Evolutionary conservation across 2,113 vertebrate genomes (phyloP).

Genomic region (Bambusicola thoracicus): DNA sequence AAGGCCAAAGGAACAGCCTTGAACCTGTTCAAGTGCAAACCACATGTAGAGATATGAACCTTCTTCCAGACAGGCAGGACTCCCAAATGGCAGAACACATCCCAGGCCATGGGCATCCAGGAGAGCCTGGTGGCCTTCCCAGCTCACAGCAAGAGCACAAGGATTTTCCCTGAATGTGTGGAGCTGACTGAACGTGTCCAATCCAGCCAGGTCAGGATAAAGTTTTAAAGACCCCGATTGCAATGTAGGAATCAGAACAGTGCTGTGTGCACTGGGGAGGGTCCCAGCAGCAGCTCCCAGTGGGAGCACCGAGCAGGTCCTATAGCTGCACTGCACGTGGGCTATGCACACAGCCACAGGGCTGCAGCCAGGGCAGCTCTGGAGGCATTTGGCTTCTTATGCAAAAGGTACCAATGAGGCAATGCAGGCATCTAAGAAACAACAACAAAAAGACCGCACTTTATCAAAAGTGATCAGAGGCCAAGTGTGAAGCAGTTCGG

Average conservation of each 20-base stretch:
- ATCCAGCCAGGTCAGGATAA: neutral
- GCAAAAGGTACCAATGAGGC: neutral
- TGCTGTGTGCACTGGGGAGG: neutral
- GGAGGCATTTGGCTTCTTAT: neutral
- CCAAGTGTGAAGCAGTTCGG: neutral
- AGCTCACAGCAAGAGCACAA: neutral
- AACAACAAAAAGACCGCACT: neutral
- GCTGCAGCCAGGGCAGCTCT: neutral
- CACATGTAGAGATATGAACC: rapidly evolving
- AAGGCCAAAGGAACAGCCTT: neutral
- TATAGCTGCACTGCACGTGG: neutral
- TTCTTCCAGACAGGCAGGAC: neutral
- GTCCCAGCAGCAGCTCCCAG: neutral
- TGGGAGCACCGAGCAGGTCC: neutral
- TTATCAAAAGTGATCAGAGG: neutral
- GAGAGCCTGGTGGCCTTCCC: neutral
- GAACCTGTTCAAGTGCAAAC: neutral
- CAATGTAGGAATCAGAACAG: neutral
- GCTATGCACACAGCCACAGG: neutral
- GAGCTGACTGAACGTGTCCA: neutral
- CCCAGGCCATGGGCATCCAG: neutral
- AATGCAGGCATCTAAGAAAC: neutral
- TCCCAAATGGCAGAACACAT: neutral
- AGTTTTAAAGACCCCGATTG: neutral
- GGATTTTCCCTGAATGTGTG: neutral